These are phyloP conservation scores for Cochlearius cochlearius DNA, from an alignment of 2,113 vertebrate species.

Conservation along the genomic window DNA sequence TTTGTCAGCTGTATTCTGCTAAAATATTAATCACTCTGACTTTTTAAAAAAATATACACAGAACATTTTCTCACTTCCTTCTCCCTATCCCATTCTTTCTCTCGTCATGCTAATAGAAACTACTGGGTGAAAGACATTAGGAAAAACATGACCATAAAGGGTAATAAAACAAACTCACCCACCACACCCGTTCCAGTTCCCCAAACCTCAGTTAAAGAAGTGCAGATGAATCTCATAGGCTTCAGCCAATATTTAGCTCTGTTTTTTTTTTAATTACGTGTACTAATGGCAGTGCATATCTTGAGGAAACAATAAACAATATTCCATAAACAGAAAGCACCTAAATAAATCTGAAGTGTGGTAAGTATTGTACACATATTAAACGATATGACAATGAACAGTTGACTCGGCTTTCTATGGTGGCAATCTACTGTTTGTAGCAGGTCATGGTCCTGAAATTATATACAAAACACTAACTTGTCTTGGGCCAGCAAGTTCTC, in stretches of 20 bases:
- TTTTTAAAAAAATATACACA: background rate
- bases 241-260: background rate
- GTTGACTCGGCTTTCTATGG: background rate
- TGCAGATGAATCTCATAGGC: background rate
- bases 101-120: background rate
- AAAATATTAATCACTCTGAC: background rate
- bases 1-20: background rate
- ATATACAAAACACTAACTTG: background rate
- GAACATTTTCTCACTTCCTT: background rate
- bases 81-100: background rate
- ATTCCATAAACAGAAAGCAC: background rate
- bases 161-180: background rate
- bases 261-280: background rate
- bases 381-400: background rate
- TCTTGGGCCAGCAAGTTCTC: background rate
- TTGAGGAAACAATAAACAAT: background rate
- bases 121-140: background rate
- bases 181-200: background rate
- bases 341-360: background rate
- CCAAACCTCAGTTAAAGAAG: background rate
- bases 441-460: background rate
- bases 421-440: background rate
- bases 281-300: background rate
- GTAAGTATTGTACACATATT: background rate
- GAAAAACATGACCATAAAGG: background rate